phyloP scores from a whole-genome alignment of 2,888 invertebrate genomes.

The Anarsia innoxiella region DNA sequence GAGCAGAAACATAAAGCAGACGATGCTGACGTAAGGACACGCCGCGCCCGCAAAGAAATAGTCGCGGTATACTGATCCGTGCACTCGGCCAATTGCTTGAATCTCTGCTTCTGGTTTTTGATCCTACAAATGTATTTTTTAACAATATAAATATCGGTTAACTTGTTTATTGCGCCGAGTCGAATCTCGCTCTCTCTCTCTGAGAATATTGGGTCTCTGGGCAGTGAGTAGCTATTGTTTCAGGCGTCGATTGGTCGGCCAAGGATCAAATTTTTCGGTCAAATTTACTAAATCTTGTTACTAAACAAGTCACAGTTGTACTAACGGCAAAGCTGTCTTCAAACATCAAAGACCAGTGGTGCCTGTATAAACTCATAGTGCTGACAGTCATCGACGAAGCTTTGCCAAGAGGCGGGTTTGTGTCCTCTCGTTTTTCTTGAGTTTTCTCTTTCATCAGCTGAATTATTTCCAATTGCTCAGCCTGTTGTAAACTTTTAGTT shows the following conservation, averaged over 20 bases:
- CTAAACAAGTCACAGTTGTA: background rate
- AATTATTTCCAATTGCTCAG: conserved; percentile 48
- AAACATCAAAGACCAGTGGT: conserved; percentile 42
- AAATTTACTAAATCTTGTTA: no score
- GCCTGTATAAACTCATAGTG: conserved; percentile 33
- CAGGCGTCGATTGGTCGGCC: no score
- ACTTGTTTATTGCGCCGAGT: no score
- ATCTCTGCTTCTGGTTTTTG: conserved; percentile 53
- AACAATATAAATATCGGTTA: no score
- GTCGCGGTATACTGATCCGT: conserved; percentile 53
- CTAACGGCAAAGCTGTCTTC: conserved; percentile 44
- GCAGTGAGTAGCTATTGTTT: no score
- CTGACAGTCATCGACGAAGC: conserved; percentile 14
- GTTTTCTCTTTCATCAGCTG: conserved; percentile 52
- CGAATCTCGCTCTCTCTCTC: no score
- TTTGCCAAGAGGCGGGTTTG: conserved; percentile 27
- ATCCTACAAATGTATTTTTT: conserved; percentile 46
- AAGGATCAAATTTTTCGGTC: no score
- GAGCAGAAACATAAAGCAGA: conserved; percentile 57
- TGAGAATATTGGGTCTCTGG: no score
- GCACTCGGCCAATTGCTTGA: conserved; percentile 53
- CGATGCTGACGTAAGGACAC: conserved; percentile 37
- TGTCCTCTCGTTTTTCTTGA: conserved; percentile 48
- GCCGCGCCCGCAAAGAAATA: conserved; percentile 52
- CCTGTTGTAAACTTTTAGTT: conserved; percentile 28